phyloP scores from a whole-genome alignment of 2,113 vertebrate genomes.

The Aegithalos caudatus region DNA sequence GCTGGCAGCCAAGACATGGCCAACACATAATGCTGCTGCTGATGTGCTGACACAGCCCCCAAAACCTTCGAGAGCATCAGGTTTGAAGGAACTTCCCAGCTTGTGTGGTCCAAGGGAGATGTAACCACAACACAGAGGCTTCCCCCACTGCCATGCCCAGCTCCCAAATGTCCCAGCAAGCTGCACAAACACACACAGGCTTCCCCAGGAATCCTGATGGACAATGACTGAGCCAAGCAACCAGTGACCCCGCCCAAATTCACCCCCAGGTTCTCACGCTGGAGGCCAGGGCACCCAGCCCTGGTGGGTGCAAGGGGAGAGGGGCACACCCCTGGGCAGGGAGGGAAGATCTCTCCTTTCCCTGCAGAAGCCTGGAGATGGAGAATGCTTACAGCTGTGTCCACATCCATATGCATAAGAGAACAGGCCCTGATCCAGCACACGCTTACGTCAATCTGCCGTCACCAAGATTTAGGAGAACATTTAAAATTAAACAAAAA shows the following conservation, averaged over 20 bases:
- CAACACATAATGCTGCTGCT: not conserved
- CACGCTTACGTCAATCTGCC: constrained; percentile 47
- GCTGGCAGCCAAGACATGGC: not conserved
- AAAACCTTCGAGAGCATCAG: not conserved
- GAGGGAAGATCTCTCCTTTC: not conserved
- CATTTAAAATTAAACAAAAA: constrained; percentile 30
- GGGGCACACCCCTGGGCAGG: not conserved
- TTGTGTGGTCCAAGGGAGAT: not conserved
- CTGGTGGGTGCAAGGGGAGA: not conserved
- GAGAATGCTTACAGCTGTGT: constrained; percentile 46
- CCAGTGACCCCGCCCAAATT: not conserved
- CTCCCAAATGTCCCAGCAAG: not conserved
- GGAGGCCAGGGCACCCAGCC: too few relatives aligned
- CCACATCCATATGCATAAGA: constrained; percentile 49
- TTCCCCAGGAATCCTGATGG: not conserved
- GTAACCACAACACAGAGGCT: too few relatives aligned
- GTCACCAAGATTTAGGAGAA: constrained; percentile 47
- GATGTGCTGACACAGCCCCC: not conserved
- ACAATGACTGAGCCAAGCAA: not conserved
- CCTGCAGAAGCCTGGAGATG: constrained; percentile 4
- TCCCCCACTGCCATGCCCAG: not conserved
- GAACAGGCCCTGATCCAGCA: constrained; percentile 57
- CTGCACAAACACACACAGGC: accelerated
- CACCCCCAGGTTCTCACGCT: accelerated
- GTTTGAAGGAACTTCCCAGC: not conserved